phyloP scores from a whole-genome alignment of 2,888 invertebrate species.

The Lepidocyrtoides sp. region DNA sequence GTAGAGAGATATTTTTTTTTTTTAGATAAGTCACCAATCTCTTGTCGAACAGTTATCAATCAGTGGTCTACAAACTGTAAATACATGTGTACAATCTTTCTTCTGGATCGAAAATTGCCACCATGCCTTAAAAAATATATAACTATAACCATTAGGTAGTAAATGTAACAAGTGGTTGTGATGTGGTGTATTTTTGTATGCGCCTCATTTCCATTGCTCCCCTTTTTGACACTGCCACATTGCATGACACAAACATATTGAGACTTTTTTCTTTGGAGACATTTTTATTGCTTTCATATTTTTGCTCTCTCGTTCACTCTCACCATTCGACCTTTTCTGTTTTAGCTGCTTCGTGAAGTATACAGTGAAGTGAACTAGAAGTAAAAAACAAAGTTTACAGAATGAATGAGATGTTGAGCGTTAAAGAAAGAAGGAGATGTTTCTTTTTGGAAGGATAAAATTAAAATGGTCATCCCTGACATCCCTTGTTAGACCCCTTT shows the following conservation, averaged over 20 bases:
- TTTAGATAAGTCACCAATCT: background rate
- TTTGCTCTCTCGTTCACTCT: background rate
- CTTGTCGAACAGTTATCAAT: background rate
- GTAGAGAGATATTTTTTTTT: no score
- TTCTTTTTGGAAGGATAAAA: background rate
- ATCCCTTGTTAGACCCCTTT: background rate
- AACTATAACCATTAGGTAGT: background rate
- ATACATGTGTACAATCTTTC: no score
- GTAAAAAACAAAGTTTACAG: background rate
- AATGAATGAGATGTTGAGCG: background rate
- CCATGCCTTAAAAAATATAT: background rate
- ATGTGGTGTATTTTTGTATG: no score
- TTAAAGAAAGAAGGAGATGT: background rate
- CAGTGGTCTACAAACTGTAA: background rate
- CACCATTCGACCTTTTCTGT: background rate
- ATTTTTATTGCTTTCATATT: constrained; percentile 67
- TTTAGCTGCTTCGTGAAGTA: background rate
- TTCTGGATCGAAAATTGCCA: background rate
- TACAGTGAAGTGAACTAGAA: background rate
- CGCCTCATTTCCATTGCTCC: background rate
- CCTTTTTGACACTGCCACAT: background rate
- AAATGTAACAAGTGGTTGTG: constrained; percentile 36
- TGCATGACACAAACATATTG: background rate
- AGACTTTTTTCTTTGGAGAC: constrained; percentile 55
- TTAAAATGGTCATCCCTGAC: background rate